Evolutionary conservation across 2,888 invertebrate genomes (phyloP), one percentile per base, ranked within the genome.

Genomic region (Euclidia mi): DNA sequence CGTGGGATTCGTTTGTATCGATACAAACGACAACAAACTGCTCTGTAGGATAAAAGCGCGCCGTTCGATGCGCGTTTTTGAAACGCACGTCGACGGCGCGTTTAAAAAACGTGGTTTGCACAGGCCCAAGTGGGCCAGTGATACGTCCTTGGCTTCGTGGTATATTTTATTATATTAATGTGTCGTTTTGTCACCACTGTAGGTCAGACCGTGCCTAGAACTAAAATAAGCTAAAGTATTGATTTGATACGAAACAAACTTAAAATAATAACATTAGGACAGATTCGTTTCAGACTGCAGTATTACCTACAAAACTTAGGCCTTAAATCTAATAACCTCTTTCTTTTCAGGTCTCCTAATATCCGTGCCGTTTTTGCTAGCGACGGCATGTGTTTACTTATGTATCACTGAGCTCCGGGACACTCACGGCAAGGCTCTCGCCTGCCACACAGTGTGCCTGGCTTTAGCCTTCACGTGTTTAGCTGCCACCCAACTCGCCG

Each of bases 371-470:
- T 95, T 95, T 66, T 87, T 95, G 12, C 60, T 95, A 47, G 89
- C 91, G 14, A 95, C 95, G 3, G 94, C 95, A 0, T 81, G 85
- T 40, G 90, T 95, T 6, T 95, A 95, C 75, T 79, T 88, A 1
- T 83, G 89, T 55, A 95, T 96, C 25, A 95, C 89, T 9, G 94
- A 95, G 66, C 80, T 96, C 9, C 86, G 94, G 56, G 95, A 96
- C 64, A 92, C 95, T 0, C 95, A 95, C 61, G 95, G 95, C 9
- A 95, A 95, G 70, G 93, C 95, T 0, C 84, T 96, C 58, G 95
- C 95, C 12, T 94, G 95, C 71, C 95, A 95, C 71, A 93, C 95
- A 3, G 88, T 92, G 52, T 95, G 95, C 67, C 81, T 95, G 53
- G 94, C 95, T 0, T 61, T 95, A 11, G 95, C 95, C 3, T 95